Base-by-base conservation (phyloP, 64 coral and sea anemone species). In the Dendrophyllia cribrosa region DNA sequence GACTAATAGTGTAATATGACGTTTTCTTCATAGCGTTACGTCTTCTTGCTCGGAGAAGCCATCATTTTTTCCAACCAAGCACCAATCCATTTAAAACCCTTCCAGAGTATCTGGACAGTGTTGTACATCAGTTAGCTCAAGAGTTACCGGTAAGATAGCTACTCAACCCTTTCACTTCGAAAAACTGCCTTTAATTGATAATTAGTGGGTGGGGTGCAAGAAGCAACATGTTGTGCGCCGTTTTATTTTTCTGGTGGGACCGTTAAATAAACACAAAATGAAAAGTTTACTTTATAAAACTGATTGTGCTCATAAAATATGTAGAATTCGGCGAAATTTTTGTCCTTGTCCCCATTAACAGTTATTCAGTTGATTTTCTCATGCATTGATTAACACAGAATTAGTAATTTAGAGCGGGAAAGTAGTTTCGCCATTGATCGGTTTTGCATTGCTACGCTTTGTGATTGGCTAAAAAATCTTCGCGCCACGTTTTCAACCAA, bases 51-150 rank as follows among this genome's bases (percentile, higher is more conserved):
- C 90, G 94, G 49, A 91, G 97, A 70, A 98, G 97, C 65, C 97
- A 98, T 73, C 97, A 96, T 62, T 98, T 98, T 85, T 98, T 98
- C 79, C 97, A 98, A 61, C 93, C 97, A 34, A 98, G 97, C 49
- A 43, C 72, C 3, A 98, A 96, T 53, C 97, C 97, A 45, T 98
- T 98, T 21, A 98, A 98, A 94, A 95, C 97, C 2, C 65, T 98
- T 78, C 97, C 97, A 6, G 94, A 98, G 10, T 98, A 98, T 74
- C 88, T 98, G 43, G 94, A 96, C 43, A 93, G 91, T 69, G 94
- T 95, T n/a, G 93, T 98, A 0, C 87, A 91, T 62, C 97, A 98
- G 58, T 78, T 98, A 22, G 91, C 90, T 25, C 84, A 89, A 5
- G 97, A 98, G 93, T 48, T 98, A 23, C 90, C 91, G 74, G 82